Conservation (phyloP, 2,797 vertebrate species). For the Toxotes lorentzi region DNA sequence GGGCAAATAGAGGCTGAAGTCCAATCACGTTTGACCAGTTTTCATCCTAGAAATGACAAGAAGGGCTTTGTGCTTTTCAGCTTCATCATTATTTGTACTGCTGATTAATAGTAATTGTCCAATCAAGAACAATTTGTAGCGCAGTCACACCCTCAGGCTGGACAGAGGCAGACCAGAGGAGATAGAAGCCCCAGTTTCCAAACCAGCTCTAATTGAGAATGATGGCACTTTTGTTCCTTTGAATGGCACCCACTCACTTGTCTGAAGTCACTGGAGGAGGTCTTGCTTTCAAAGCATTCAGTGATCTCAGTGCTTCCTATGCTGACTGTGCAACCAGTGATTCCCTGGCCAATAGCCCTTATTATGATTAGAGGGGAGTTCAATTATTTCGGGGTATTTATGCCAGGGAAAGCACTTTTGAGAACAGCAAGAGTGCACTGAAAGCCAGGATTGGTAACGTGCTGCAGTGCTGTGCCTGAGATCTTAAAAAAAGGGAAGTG, state of each 20-base stretch:
- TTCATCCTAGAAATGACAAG: slow-evolving; percentile 48
- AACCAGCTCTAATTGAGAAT: slow-evolving; percentile 76
- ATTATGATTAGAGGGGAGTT: slow-evolving; percentile 62
- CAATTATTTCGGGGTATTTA: slow-evolving; percentile 69
- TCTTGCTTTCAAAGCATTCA: slow-evolving; percentile 71
- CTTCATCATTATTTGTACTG: slow-evolving; percentile 63
- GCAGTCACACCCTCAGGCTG: slow-evolving; percentile 63
- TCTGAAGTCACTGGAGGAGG: slow-evolving; percentile 76
- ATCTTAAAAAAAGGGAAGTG: slow-evolving; percentile 1
- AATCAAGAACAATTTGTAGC: slow-evolving; percentile 69
- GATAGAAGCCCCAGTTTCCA: slow-evolving; percentile 55
- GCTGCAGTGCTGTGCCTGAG: slow-evolving; percentile 17
- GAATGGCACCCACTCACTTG: slow-evolving; percentile 72
- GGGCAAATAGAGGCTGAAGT: slow-evolving; percentile 24
- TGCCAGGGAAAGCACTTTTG: slow-evolving; percentile 45
- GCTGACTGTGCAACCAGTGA: slow-evolving; percentile 72
- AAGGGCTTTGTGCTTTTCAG: slow-evolving; percentile 35
- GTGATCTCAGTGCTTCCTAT: slow-evolving; percentile 69
- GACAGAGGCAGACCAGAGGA: slow-evolving; percentile 45
- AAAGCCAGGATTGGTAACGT: slow-evolving; percentile 27
- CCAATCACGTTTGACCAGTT: slow-evolving; percentile 32
- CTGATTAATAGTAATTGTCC: slow-evolving; percentile 74
- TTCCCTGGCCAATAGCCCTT: slow-evolving; percentile 56
- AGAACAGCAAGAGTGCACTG: slow-evolving; percentile 14
- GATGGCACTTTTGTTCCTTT: slow-evolving; percentile 79